These are phyloP conservation scores for Sternotherus odoratus DNA, from an alignment of 2,797 vertebrate species.

Conservation along the genomic window DNA sequence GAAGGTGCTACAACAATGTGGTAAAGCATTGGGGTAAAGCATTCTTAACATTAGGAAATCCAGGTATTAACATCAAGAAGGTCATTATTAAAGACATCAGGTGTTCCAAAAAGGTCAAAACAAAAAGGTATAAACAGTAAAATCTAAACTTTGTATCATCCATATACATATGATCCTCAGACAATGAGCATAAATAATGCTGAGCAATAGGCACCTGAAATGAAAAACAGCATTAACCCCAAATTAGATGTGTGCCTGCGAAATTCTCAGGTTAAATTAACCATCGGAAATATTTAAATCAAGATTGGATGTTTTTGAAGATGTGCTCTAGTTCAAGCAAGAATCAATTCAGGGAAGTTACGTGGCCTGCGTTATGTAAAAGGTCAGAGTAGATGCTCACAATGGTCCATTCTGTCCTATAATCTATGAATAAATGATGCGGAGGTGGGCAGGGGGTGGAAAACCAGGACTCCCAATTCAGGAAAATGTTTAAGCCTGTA, in stretches of 20 bases:
- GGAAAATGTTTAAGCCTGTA: not conserved
- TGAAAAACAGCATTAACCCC: not conserved
- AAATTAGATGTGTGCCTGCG: not conserved
- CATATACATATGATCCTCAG: not conserved
- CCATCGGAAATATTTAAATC: not conserved
- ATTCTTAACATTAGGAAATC: not conserved
- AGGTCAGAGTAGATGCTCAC: not conserved
- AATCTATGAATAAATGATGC: not conserved
- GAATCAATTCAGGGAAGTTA: not conserved
- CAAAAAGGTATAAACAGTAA: slow-evolving; percentile 7
- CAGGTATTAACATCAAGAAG: not conserved
- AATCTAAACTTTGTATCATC: slow-evolving; percentile 4
- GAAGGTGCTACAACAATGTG: not conserved
- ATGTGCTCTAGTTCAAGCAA: not conserved
- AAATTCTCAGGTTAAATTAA: slow-evolving; percentile 9
- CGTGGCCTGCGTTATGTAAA: not conserved
- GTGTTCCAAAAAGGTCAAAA: not conserved
- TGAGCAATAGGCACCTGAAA: slow-evolving; percentile 1
- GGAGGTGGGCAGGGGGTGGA: not conserved
- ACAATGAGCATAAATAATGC: slow-evolving; percentile 22
- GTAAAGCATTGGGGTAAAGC: too few relatives aligned
- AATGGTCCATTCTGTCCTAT: not conserved
- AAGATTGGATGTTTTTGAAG: not conserved
- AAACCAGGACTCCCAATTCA: not conserved
- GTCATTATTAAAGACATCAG: slow-evolving; percentile 23